A percentile compares a stretch with the other conserved stretches of the same genome.
These are phyloP conservation scores for Ctenodactylus gundi DNA, from an alignment of 2,113 vertebrate genomes.

Conservation along the genomic window DNA sequence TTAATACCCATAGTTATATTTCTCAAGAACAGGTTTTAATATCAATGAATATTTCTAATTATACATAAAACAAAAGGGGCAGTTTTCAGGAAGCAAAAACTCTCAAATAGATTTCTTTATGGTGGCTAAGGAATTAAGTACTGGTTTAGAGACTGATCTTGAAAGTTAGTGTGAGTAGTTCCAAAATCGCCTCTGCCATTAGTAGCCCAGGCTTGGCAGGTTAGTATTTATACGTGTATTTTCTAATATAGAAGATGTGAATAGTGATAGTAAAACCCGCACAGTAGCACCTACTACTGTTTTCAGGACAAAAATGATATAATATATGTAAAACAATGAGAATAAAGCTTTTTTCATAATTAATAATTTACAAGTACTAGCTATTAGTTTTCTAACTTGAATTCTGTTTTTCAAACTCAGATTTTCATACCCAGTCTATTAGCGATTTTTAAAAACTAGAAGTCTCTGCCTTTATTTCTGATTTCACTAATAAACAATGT, in stretches of 20 bases:
- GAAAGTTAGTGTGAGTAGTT: constrained; percentile 4
- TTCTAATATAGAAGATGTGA: not conserved
- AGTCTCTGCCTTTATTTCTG: constrained; percentile 36
- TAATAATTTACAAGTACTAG: constrained; percentile 27
- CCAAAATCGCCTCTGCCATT: not conserved
- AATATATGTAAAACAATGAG: constrained; percentile 13
- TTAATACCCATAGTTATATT: not conserved
- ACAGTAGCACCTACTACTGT: not conserved
- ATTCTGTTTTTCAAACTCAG: constrained; percentile 31
- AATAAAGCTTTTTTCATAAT: not conserved
- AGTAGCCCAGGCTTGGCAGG: not conserved
- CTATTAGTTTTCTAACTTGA: constrained; percentile 46
- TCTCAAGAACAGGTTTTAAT: constrained; percentile 11
- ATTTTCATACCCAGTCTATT: not conserved
- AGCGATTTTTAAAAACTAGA: not conserved
- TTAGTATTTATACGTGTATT: not conserved
- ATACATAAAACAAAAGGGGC: not conserved
- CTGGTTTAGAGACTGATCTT: not conserved
- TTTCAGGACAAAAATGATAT: constrained; percentile 34
- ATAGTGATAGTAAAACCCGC: not conserved
- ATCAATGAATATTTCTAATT: constrained; percentile 39
- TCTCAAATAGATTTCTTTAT: not conserved
- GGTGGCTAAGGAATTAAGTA: not conserved
- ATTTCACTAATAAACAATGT: not conserved
- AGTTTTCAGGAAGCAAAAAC: not conserved